Percentiles rank a stretch among this genome's conserved stretches.
phyloP scores from a whole-genome alignment of 1,140 invertebrate species.

The Proales similis region DNA sequence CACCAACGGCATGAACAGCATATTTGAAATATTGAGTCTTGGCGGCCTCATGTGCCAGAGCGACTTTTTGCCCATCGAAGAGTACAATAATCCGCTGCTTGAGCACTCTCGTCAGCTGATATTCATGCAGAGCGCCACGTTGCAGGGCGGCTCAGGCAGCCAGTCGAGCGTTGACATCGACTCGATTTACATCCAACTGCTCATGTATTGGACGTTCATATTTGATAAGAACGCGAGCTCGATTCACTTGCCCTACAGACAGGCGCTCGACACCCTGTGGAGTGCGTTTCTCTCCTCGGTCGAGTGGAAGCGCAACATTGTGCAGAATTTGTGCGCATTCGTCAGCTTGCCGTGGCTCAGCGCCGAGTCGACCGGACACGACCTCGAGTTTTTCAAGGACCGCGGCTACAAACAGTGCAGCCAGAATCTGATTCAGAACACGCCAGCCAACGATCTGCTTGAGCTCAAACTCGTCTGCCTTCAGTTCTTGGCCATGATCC shows the following conservation, averaged over 20 bases:
- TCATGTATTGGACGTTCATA: conserved; percentile 11
- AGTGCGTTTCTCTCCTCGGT: conserved; percentile 8
- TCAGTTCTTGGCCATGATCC: conserved; percentile 18
- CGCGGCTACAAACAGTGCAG: conserved; percentile 13
- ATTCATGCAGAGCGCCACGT: neutral
- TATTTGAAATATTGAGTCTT: conserved; percentile 32
- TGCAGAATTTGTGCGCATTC: conserved; percentile 14
- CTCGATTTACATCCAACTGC: conserved; percentile 2
- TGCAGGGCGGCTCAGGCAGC: neutral
- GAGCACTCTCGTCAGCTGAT: conserved; percentile 7
- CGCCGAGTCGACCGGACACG: conserved; percentile 1
- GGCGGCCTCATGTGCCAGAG: conserved; percentile 4
- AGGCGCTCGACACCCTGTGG: conserved; percentile 1
- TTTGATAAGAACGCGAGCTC: conserved; percentile 16
- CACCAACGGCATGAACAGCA: conserved; percentile 7
- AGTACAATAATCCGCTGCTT: conserved; percentile 34
- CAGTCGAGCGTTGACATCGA: neutral
- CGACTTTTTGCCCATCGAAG: conserved; percentile 18
- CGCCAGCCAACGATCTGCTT: neutral
- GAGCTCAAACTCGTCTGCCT: neutral
- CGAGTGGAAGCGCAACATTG: conserved; percentile 4
- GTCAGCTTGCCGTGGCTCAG: conserved; percentile 29
- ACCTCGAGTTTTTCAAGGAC: conserved; percentile 33
- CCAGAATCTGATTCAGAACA: conserved; percentile 23
- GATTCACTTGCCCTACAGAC: conserved; percentile 6